Evolutionary conservation across 2,888 invertebrate species (phyloP).

Genomic region (Hydropsyche betteni): DNA sequence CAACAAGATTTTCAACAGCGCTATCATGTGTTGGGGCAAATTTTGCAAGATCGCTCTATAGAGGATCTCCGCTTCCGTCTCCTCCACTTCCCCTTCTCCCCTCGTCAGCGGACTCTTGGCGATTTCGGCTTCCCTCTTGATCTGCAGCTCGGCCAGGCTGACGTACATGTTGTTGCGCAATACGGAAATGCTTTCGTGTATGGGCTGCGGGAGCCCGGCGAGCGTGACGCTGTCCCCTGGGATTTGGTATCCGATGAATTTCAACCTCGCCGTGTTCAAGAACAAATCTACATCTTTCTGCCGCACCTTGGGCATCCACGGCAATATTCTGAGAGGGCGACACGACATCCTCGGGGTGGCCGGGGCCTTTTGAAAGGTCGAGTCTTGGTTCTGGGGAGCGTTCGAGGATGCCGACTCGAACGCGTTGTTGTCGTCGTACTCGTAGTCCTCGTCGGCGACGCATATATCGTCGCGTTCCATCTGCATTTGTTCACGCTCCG

Average conservation of each 20-base stretch:
- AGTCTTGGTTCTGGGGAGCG: conserved; percentile 33
- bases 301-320: conserved; percentile 96
- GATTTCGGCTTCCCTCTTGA: conserved; percentile 90
- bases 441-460: conserved; percentile 59
- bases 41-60: conserved; percentile 96
- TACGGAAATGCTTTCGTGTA: conserved; percentile 94
- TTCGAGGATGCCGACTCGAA: conserved; percentile 32
- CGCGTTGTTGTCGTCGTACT: conserved; percentile 29
- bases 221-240: conserved; percentile 87
- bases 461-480: conserved; percentile 67
- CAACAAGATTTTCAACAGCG: conserved; percentile 92
- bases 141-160: conserved; percentile 91
- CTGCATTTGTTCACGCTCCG: conserved; percentile 71
- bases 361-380: conserved; percentile 37
- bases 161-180: conserved; percentile 93
- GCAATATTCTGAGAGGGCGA: conserved; percentile 73
- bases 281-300: conserved; percentile 94
- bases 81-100: conserved; percentile 79
- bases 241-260: conserved; percentile 95
- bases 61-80: conserved; percentile 86
- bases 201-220: conserved; percentile 95
- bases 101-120: conserved; percentile 90
- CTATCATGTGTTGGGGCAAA: conserved; percentile 97
- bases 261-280: conserved; percentile 87
- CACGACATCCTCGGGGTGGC: conserved; percentile 53